phyloP scores from a whole-genome alignment of 2,797 vertebrate genomes.

The Pempheris klunzingeri region DNA sequence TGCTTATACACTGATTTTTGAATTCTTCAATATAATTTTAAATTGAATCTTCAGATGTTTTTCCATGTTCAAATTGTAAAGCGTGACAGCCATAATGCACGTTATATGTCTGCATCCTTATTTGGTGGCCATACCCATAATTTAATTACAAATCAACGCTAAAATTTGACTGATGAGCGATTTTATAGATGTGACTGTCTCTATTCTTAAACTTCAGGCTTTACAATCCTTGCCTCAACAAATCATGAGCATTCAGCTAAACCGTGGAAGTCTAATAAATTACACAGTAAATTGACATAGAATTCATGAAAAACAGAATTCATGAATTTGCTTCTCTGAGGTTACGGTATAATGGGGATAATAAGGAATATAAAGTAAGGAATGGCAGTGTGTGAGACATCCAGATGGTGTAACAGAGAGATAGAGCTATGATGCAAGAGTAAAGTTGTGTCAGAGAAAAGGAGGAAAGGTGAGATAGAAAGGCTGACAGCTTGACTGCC shows the following conservation, averaged over 20 bases:
- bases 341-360: not conserved
- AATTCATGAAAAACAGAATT: conserved; percentile 13
- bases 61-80: not conserved
- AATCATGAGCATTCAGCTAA: not conserved
- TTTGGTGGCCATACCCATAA: not conserved
- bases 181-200: not conserved
- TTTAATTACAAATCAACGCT: conserved; percentile 8
- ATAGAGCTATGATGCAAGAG: conserved; percentile 37
- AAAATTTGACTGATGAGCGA: not conserved
- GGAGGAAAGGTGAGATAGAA: conserved; percentile 34
- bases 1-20: not conserved
- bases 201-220: not conserved
- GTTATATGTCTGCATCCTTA: not conserved
- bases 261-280: not conserved
- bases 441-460: conserved; percentile 49
- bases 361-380: not conserved
- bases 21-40: not conserved
- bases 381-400: conserved; percentile 3
- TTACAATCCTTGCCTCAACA: conserved; percentile 17
- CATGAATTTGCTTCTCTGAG: not conserved
- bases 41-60: not conserved
- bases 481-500: conserved; percentile 50
- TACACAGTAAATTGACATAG: conserved; percentile 10
- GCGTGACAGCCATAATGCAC: not conserved
- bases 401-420: conserved; percentile 36